Conservation (phyloP, 2,888 invertebrate species). For the Philereme vetulata region DNA sequence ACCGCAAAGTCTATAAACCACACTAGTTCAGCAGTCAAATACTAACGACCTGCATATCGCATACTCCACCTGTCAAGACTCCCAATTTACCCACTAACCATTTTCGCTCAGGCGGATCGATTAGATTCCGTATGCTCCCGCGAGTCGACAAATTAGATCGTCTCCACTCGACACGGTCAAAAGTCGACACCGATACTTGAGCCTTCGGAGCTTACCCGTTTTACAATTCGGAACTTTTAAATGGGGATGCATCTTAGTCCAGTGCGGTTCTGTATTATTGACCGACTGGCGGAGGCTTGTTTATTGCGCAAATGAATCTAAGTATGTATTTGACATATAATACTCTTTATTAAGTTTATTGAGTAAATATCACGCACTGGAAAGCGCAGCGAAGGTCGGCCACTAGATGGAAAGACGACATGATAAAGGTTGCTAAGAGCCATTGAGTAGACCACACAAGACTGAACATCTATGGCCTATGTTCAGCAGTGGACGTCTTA, state of each 20-base stretch:
- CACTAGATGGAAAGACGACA: too few relatives aligned
- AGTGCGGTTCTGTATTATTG: constrained; percentile 14
- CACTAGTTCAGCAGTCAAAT: constrained; percentile 11
- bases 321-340: too few relatives aligned
- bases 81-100: constrained; percentile 39
- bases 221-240: constrained; percentile 29
- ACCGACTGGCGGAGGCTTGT: background rate
- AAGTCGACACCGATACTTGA: constrained; percentile 66
- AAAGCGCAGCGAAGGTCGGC: too few relatives aligned
- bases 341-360: too few relatives aligned
- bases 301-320: too few relatives aligned
- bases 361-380: too few relatives aligned
- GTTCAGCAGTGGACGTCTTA: too few relatives aligned
- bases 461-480: too few relatives aligned
- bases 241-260: constrained; percentile 8
- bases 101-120: constrained; percentile 58
- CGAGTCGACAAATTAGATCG: constrained; percentile 80
- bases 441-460: too few relatives aligned
- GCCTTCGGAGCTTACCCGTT: constrained; percentile 19
- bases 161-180: constrained; percentile 81
- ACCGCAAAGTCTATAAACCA: too few relatives aligned
- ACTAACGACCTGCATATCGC: constrained; percentile 22
- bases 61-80: constrained; percentile 30
- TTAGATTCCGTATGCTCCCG: constrained; percentile 79
- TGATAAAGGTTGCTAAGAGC: too few relatives aligned